phyloP scores from a whole-genome alignment of 2,113 vertebrate species.

The Lonchura striata region DNA sequence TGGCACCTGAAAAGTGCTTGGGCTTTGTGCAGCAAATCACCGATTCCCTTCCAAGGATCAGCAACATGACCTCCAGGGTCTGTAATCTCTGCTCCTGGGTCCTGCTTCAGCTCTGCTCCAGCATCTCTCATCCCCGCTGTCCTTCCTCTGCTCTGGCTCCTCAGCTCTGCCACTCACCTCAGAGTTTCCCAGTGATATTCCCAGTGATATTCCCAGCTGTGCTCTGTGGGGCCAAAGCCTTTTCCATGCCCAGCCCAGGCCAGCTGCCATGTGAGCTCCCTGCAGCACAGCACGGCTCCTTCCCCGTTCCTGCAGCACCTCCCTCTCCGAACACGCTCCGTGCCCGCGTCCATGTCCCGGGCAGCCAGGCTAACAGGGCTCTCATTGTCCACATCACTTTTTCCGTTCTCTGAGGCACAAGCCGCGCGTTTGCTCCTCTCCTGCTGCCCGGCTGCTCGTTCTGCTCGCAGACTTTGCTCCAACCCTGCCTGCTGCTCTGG shows the following conservation, averaged over 20 bases:
- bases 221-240: neutral
- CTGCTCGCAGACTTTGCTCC: neutral
- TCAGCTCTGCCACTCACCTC: neutral
- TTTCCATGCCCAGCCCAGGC: neutral
- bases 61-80: neutral
- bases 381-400: conserved; percentile 46
- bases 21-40: neutral
- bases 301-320: neutral
- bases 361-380: conserved; percentile 33
- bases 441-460: neutral
- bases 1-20: neutral
- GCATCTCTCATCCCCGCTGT: fast-evolving
- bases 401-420: neutral
- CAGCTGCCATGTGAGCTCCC: neutral
- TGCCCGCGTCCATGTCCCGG: neutral
- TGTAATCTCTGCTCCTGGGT: neutral
- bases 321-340: neutral
- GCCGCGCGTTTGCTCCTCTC: neutral
- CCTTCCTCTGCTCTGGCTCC: neutral
- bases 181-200: neutral
- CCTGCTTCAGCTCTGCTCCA: neutral
- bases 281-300: neutral
- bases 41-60: fast-evolving
- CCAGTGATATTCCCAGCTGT: neutral
- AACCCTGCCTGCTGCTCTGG: neutral